Evolutionary conservation across 2,113 vertebrate species (phyloP), one percentile per base, ranked within the genome.

Genomic region (Aegithalos caudatus): DNA sequence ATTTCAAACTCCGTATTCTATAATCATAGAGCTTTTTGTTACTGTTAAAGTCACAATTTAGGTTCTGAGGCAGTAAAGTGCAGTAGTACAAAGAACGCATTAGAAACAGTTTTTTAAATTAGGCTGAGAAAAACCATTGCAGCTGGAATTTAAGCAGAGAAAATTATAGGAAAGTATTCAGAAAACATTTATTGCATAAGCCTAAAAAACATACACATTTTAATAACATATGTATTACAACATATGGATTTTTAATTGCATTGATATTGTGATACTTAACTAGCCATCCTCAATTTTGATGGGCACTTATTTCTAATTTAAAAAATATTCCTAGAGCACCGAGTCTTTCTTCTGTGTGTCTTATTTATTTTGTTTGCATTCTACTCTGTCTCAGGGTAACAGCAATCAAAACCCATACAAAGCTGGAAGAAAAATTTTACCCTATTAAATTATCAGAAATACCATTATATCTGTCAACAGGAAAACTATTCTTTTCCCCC

Each of bases 51-150:
- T 33, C 66, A 53, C 73, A 78, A 27, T 94, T 92, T 67, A 69
- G 81, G 54, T 95, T 96, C 70, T 57, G 47, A 91, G 73, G 57
- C 45, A 78, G 53, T 67, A 86, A 95, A 91, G 85, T 5, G n/a
- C n/a, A 81, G 22, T 53, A 67, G 25, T 57, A 89, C 35, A 73
- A 72, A 25, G 62, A 89, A 92, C 42, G 79, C 7, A 53, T 81
- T 94, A 94, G 61, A 67, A 92, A 74, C 4, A 0, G 12, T 38
- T 88, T 90, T 73, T 66, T 33, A 87, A 96, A 94, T 73, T 85
- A 90, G 78, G 81, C 66, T 91, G 72, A 89, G 87, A 95, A 97
- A 96, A 96, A 96, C 90, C 18, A 95, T 47, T 70, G 44, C 22
- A 74, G 27, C 3, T 86, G 27, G 31, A 84, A 83, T 70, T 92